Evolutionary conservation across 2,797 vertebrate species (phyloP).

Genomic region (Remorina albescens): DNA sequence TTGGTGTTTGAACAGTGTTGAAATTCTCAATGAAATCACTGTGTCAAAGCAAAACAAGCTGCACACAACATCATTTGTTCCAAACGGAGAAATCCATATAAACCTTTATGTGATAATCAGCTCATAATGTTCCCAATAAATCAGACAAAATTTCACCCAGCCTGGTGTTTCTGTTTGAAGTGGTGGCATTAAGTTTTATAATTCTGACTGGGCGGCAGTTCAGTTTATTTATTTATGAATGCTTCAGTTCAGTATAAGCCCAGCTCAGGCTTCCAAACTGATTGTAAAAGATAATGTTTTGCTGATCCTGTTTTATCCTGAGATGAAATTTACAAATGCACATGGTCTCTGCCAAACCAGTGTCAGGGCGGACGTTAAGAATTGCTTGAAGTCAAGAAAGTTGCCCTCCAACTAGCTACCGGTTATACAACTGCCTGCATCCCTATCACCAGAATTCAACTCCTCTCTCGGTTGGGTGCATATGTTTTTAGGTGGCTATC

Average conservation of each 20-base stretch:
- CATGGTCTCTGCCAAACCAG: conserved; percentile 1
- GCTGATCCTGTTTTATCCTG: not conserved
- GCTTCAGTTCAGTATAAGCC: not conserved
- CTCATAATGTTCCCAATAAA: conserved; percentile 19
- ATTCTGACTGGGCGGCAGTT: conserved; percentile 13
- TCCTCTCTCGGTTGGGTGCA: not conserved
- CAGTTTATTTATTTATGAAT: not conserved
- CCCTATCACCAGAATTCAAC: not conserved
- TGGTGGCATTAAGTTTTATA: conserved; percentile 6
- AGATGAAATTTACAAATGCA: not conserved
- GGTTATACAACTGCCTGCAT: not conserved
- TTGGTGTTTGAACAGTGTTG: not conserved
- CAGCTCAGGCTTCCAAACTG: conserved; percentile 5
- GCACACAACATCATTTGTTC: not conserved
- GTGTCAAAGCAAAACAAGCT: conserved; percentile 9
- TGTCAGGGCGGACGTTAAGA: conserved; percentile 23
- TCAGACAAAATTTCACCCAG: not conserved
- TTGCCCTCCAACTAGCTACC: conserved; percentile 19
- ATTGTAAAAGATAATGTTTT: not conserved
- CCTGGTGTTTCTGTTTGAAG: not conserved
- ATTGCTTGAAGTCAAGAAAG: conserved; percentile 10
- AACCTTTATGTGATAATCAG: conserved; percentile 2
- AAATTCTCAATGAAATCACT: not conserved
- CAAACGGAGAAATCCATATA: not conserved
- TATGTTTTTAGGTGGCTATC: not conserved